Conservation (phyloP, 2,113 vertebrate genomes). For the Ibidorhyncha struthersii region DNA sequence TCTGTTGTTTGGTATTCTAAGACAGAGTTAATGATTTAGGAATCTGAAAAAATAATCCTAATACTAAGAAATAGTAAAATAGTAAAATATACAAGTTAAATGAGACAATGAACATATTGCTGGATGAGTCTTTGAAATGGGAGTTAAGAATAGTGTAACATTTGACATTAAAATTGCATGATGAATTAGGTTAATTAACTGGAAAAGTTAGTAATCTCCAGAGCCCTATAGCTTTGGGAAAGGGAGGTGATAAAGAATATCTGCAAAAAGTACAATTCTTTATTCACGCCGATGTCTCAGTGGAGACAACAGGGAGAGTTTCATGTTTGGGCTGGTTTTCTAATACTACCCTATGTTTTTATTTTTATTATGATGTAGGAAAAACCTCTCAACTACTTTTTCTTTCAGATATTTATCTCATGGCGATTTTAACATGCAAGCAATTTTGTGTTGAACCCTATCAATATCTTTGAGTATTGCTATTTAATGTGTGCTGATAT, state of each 20-base stretch:
- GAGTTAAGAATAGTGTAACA: constrained; percentile 33
- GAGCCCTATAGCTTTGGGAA: constrained; percentile 9
- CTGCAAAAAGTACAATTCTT: background rate
- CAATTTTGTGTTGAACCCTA: background rate
- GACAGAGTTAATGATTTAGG: background rate
- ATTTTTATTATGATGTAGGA: background rate
- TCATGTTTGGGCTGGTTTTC: background rate
- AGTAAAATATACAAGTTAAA: constrained; percentile 7
- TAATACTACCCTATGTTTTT: background rate
- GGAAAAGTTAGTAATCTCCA: constrained; percentile 46
- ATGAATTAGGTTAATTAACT: constrained; percentile 68
- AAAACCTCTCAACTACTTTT: background rate
- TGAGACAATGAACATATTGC: constrained; percentile 23
- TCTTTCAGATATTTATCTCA: background rate
- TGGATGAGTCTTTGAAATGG: constrained; percentile 13
- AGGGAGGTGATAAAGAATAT: background rate
- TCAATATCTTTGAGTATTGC: background rate
- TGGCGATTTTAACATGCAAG: background rate
- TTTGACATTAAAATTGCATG: constrained; percentile 52
- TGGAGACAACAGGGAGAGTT: background rate
- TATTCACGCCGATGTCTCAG: background rate
- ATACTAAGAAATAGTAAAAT: background rate
- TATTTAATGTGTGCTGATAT: background rate
- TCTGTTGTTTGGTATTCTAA: background rate
- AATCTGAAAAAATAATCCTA: background rate